Evolutionary conservation across 2,888 invertebrate species (phyloP).

Genomic region (Bedellia somnulentella): DNA sequence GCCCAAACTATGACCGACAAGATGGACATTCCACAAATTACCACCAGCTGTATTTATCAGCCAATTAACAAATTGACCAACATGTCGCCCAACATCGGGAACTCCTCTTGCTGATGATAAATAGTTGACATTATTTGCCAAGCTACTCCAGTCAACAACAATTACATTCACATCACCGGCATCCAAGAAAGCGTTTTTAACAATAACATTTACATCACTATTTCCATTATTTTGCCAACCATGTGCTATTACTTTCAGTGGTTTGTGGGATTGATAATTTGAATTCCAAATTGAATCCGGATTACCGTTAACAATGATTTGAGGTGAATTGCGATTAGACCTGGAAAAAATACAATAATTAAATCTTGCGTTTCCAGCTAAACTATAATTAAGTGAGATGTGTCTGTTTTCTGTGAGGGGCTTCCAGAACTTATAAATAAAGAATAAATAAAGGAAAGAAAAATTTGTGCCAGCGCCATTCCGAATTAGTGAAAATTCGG

Average conservation of each 20-base stretch:
- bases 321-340: slow-evolving; percentile 21
- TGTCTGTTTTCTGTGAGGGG: too few relatives aligned
- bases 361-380: too few relatives aligned
- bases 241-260: slow-evolving; percentile 27
- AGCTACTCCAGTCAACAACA: slow-evolving; percentile 35
- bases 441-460: too few relatives aligned
- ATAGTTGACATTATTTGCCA: slow-evolving; percentile 22
- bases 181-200: slow-evolving; percentile 25
- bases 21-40: slow-evolving; percentile 35
- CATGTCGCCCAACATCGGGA: slow-evolving; percentile 25
- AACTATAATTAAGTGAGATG: too few relatives aligned
- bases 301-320: slow-evolving; percentile 25
- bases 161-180: slow-evolving; percentile 33
- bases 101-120: slow-evolving; percentile 25
- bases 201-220: slow-evolving; percentile 18
- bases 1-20: slow-evolving; percentile 48
- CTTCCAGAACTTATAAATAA: too few relatives aligned
- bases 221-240: slow-evolving; percentile 34
- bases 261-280: slow-evolving; percentile 19
- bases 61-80: slow-evolving; percentile 41
- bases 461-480: too few relatives aligned
- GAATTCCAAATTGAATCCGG: slow-evolving; percentile 23
- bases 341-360: too few relatives aligned
- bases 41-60: slow-evolving; percentile 30
- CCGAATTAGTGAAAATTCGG: too few relatives aligned